These are phyloP conservation scores for Muraenolepis orangiensis DNA, from an alignment of 2,797 vertebrate genomes.

Conservation along the genomic window DNA sequence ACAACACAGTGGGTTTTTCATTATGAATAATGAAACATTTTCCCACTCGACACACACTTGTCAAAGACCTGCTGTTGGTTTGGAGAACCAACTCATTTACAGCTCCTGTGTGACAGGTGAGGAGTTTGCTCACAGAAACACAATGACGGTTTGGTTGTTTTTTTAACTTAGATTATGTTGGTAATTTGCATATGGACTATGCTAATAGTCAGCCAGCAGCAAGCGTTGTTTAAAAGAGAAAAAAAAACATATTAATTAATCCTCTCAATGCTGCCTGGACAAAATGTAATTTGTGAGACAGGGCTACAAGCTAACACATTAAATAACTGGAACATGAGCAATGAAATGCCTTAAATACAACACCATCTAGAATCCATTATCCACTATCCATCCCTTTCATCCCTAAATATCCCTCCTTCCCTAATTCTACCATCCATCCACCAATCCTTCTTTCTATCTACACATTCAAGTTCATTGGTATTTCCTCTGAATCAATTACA, in stretches of 20 bases:
- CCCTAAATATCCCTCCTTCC: not conserved
- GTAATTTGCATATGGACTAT: not conserved
- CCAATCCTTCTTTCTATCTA: not conserved
- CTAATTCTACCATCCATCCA: not conserved
- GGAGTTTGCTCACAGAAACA: not conserved
- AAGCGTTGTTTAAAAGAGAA: not conserved
- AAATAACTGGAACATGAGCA: not conserved
- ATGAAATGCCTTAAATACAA: not conserved
- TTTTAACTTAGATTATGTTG: not conserved
- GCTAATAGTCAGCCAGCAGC: not conserved
- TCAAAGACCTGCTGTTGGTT: slow-evolving; percentile 10
- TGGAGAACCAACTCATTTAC: slow-evolving; percentile 6
- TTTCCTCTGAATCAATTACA: not conserved
- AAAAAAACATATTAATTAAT: not conserved
- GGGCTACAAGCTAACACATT: not conserved
- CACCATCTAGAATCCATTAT: not conserved
- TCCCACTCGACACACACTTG: slow-evolving; percentile 14
- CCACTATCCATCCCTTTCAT: not conserved
- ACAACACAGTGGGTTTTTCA: not conserved
- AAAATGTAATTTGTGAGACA: not conserved
- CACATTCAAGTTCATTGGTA: not conserved
- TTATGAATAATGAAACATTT: slow-evolving; percentile 14
- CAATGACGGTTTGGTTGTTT: too few relatives aligned
- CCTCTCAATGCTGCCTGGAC: not conserved
- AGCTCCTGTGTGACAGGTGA: not conserved